Conservation (phyloP, 2,113 vertebrate species). For the Theristicus caerulescens region DNA sequence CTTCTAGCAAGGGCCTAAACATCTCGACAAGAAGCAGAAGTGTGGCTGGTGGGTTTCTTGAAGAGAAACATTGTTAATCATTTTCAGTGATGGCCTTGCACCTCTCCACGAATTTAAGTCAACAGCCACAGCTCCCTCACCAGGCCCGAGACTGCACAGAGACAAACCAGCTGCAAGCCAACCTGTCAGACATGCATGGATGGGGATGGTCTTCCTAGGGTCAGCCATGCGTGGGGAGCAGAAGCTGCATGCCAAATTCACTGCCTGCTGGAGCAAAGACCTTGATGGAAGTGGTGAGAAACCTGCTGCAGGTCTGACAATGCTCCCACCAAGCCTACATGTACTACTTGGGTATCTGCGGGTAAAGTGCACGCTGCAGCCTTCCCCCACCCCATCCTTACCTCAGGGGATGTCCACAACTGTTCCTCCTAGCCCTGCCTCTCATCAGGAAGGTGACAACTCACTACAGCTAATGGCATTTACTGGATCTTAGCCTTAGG, state of each 20-base stretch:
- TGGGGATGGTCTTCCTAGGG: constrained; percentile 40
- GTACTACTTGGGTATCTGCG: background rate
- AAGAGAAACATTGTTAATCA: constrained; percentile 59
- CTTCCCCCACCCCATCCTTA: constrained; percentile 1
- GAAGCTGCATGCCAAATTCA: constrained; percentile 57
- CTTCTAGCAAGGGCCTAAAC: constrained; percentile 41
- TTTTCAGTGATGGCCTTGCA: constrained; percentile 2
- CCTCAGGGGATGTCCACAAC: constrained; percentile 1
- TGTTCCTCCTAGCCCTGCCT: background rate
- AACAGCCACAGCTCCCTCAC: background rate
- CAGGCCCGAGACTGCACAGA: constrained; percentile 33
- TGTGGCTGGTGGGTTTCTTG: constrained; percentile 20
- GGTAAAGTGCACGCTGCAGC: background rate
- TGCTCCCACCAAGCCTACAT: constrained; percentile 24
- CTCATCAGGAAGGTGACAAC: background rate
- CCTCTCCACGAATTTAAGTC: constrained; percentile 7
- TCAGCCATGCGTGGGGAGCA: constrained; percentile 59
- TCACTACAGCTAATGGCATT: background rate
- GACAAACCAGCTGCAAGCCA: constrained; percentile 64
- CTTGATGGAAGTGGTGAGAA: constrained; percentile 32
- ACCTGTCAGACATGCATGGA: constrained; percentile 53
- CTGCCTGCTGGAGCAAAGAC: constrained; percentile 46
- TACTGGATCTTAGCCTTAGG: background rate
- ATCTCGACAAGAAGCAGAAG: background rate
- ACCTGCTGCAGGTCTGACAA: constrained; percentile 43